Conservation (phyloP, 2,888 invertebrate species). For the Andrena bicolor region DNA sequence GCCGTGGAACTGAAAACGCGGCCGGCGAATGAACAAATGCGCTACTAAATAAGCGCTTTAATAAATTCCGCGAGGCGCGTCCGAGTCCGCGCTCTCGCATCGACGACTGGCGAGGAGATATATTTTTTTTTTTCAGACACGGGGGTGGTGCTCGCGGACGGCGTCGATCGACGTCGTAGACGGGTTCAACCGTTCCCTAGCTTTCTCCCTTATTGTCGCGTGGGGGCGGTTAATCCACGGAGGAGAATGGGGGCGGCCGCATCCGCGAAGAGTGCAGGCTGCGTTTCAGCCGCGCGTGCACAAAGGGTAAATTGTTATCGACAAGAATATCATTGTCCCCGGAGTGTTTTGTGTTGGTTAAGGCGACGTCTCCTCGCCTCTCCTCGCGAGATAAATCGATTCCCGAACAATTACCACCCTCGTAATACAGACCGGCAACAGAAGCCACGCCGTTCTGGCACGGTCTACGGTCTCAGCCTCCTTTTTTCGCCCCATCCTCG, state of each 20-base stretch:
- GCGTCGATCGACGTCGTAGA: conserved; percentile 7
- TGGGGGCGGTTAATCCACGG: conserved; percentile 11
- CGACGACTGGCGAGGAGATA: conserved; percentile 3
- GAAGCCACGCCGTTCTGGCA: conserved; percentile 48
- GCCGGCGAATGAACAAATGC: conserved; percentile 40
- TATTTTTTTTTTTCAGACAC: conserved; percentile 8
- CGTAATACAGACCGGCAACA: conserved; percentile 55
- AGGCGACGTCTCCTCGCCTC: conserved; percentile 53
- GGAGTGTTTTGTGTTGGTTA: conserved; percentile 56
- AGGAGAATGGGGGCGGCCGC: not conserved
- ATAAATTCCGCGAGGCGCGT: conserved; percentile 39
- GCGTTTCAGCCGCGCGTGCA: conserved; percentile 48
- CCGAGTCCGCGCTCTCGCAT: not conserved
- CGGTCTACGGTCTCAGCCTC: conserved; percentile 1
- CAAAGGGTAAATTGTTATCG: conserved; percentile 68
- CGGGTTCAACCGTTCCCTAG: not conserved
- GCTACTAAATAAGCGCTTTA: conserved; percentile 51
- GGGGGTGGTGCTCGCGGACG: not conserved
- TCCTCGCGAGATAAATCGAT: conserved; percentile 67
- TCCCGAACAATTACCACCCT: conserved; percentile 66
- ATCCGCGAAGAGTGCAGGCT: conserved; percentile 36
- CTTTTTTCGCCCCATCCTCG: not conserved
- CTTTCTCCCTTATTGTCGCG: conserved; percentile 5
- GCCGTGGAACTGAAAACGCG: conserved; percentile 21
- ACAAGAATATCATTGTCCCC: conserved; percentile 68